Percentiles rank a stretch among this genome's conserved stretches.
These are phyloP conservation scores for Castor canadensis DNA, from an alignment of 2,113 vertebrate species.

Conservation along the genomic window DNA sequence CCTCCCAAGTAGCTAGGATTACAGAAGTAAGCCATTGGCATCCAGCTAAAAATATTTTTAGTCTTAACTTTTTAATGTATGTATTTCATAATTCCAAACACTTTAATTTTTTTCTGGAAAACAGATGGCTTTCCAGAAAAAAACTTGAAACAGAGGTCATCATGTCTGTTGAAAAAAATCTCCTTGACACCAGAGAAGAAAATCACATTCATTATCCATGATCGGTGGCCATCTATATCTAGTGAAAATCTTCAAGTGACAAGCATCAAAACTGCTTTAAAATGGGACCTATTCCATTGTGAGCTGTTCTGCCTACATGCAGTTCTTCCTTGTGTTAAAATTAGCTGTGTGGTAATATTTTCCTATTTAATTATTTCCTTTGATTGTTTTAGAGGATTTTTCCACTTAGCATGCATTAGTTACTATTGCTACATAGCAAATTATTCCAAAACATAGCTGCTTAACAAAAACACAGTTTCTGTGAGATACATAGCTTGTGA, in stretches of 20 bases:
- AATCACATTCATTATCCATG: background rate
- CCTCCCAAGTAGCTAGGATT: too few species aligned
- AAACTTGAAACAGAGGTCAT: constrained; percentile 16
- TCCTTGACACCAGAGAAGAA: background rate
- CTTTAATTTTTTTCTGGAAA: constrained; percentile 37
- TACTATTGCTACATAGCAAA: background rate
- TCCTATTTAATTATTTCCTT: constrained; percentile 21
- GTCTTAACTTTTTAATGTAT: background rate
- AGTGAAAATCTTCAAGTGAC: background rate
- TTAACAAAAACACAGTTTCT: background rate
- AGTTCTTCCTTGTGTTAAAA: constrained; percentile 12
- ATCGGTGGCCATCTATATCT: background rate
- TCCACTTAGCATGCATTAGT: background rate
- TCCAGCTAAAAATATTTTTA: background rate
- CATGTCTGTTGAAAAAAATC: background rate
- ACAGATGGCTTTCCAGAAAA: constrained; percentile 19
- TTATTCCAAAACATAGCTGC: background rate
- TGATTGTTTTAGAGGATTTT: background rate
- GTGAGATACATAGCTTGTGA: background rate
- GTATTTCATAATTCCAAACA: background rate
- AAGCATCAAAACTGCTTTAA: background rate
- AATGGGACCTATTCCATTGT: background rate
- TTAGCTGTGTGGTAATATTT: constrained; percentile 1
- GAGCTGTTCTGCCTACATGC: background rate
- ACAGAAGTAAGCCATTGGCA: background rate